Evolutionary conservation across 2,888 invertebrate genomes (phyloP).

Genomic region (Caenorhabditis parvicauda): DNA sequence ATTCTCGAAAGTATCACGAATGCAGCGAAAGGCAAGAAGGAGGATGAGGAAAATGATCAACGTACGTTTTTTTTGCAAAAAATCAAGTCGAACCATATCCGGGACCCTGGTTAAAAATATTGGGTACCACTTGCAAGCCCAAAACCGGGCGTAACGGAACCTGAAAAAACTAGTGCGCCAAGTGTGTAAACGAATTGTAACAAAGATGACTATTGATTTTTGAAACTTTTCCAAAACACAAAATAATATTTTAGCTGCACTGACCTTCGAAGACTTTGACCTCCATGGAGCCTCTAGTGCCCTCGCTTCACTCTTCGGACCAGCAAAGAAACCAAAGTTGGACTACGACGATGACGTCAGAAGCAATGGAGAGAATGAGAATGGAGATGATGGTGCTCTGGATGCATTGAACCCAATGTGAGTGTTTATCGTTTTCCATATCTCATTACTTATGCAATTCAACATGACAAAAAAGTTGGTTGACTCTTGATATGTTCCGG

Average conservation of each 20-base stretch:
- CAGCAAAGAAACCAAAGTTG: conserved; percentile 23
- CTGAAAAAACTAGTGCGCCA: background rate
- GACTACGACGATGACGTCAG: conserved; percentile 3
- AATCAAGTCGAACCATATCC: no score
- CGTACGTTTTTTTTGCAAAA: conserved; percentile 10
- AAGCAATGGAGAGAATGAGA: conserved; percentile 11
- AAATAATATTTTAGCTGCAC: conserved; percentile 20
- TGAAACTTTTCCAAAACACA: no score
- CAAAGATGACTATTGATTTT: background rate
- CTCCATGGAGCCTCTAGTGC: conserved; percentile 17
- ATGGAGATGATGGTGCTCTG: conserved; percentile 18
- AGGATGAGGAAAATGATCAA: conserved; percentile 25
- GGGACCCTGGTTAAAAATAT: no score
- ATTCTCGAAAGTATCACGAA: no score
- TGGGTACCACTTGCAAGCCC: no score
- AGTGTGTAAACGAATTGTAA: background rate
- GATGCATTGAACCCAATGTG: conserved; percentile 37
- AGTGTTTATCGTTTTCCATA: no score
- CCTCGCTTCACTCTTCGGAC: conserved; percentile 16
- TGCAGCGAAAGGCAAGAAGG: no score
- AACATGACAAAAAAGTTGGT: no score
- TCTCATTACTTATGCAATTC: no score
- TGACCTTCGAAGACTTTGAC: conserved; percentile 23
- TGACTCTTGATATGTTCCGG: no score
- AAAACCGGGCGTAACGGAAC: no score